Base-by-base conservation (phyloP, 2,113 vertebrate genomes). In the Pituophis catenifer region DNA sequence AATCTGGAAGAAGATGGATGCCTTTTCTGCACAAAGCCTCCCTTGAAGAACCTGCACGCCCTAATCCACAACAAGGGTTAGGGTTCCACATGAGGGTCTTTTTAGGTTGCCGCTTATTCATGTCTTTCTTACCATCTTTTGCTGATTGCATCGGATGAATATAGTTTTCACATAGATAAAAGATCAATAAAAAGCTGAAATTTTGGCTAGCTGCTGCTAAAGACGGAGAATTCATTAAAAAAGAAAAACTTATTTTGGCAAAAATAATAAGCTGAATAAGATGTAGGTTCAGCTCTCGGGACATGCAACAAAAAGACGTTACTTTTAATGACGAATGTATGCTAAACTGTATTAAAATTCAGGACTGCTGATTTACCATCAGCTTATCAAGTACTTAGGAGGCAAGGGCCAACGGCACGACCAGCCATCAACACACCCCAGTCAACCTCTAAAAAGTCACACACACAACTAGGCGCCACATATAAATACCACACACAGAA, bases 151-250 rank as follows among this genome's bases (percentile, higher is more conserved):
- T 89, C 23, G 10, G 8, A 12, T 65, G 29, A 65, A 24, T 23
- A 5, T 24, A 89, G n/a, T 33, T 55, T 17, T 57, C 88, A 89
- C 19, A 23, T n/a, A n/a, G 87, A 33, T 29, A 89, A 33, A 23
- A 89, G 33, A 21, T 57, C 54, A 6, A 24, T 44, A 24, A 58
- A 95, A 96, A 92, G 93, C 94, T 26, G 8, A 55, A 44, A 7
- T 8, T 44, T 58, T 48, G 55, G 24, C 44, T 57, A 21, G 94
- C 93, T 95, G 93, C 93, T 96, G 90, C 65, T 95, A 92, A 93
- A 95, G 94, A 96, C 94, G 54, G 81, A 93, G 94, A 89, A 9
- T 81, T 81, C 33, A 81, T 81, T 38, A 8, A 8, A 81, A 81
- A 81, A 75, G 29, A 2, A 38, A 38, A 81, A 38, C 33, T 38